A percentile compares a stretch with the other conserved stretches of the same genome.
These are phyloP conservation scores for Tupaia chinensis DNA, from an alignment of 2,113 vertebrate genomes.

Conservation along the genomic window DNA sequence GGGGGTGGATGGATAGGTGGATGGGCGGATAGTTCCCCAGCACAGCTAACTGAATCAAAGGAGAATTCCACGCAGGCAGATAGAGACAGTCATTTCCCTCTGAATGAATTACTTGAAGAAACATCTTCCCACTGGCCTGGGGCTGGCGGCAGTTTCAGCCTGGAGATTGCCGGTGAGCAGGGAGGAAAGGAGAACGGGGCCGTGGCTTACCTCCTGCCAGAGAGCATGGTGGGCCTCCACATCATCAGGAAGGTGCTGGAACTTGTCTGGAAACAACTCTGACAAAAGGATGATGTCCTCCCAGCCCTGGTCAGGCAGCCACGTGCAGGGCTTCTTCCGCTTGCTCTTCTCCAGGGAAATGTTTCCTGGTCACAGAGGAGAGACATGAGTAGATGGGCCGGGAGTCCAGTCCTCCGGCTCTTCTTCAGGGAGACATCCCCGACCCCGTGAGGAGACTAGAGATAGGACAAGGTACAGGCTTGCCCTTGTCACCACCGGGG, in stretches of 20 bases:
- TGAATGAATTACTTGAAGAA: neutral
- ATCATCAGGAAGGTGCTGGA: conserved; percentile 92
- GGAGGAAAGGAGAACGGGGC: neutral
- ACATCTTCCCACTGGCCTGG: fast-evolving
- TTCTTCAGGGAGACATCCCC: neutral
- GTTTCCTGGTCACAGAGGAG: conserved; percentile 89
- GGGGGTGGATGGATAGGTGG: neutral
- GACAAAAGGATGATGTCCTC: conserved; percentile 94
- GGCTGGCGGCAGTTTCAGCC: fast-evolving
- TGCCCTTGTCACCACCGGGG: fast-evolving
- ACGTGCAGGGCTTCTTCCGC: conserved; percentile 90
- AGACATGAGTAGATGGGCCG: neutral
- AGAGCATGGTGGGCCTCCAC: conserved; percentile 86
- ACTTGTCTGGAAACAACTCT: conserved; percentile 90
- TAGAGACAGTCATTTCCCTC: neutral
- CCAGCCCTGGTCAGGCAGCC: conserved; percentile 97
- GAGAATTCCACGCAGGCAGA: neutral
- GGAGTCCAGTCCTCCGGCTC: fast-evolving
- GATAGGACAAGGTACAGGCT: fast-evolving
- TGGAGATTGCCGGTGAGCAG: fast-evolving
- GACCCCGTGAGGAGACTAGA: neutral
- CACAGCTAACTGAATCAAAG: neutral
- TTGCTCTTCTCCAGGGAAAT: conserved; percentile 95
- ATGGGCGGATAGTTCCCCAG: neutral
- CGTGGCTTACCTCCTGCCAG: conserved; percentile 92